A percentile compares a stretch with the other conserved stretches of the same genome.
Evolutionary conservation across 1,140 invertebrate species (phyloP).

Genomic region (Aporrectodea caliginosa): DNA sequence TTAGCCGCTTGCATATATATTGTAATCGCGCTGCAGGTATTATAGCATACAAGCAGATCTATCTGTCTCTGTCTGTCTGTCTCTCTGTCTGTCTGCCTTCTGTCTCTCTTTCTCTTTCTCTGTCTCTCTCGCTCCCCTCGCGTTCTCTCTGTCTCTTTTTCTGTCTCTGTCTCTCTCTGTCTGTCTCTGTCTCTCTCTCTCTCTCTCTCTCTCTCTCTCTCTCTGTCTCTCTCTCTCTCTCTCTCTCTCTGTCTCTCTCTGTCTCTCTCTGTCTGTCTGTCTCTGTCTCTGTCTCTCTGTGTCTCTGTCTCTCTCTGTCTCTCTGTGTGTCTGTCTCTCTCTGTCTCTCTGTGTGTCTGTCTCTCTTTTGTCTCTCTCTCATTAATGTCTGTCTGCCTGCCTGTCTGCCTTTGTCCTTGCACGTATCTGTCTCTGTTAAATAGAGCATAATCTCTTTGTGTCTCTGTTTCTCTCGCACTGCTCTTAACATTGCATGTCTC

Average conservation of each 20-base stretch:
- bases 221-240: neutral
- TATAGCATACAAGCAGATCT: too few species aligned
- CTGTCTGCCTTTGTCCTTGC: neutral
- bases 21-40: too few species aligned
- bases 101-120: too few species aligned
- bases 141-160: too few species aligned
- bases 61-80: too few species aligned
- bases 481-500: too few species aligned
- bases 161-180: neutral
- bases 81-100: too few species aligned
- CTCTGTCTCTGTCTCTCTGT: neutral
- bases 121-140: too few species aligned
- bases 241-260: neutral
- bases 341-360: neutral
- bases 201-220: neutral
- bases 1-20: too few species aligned
- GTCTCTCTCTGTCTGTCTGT: neutral
- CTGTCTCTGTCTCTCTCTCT: neutral
- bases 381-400: neutral
- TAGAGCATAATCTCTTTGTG: neutral
- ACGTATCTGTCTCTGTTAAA: neutral
- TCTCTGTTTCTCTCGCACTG: neutral
- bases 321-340: neutral
- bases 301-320: neutral
- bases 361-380: neutral